Evolutionary conservation across 2,113 vertebrate genomes (phyloP), one percentile per base, ranked within the genome.

Genomic region (Chitala chitala): DNA sequence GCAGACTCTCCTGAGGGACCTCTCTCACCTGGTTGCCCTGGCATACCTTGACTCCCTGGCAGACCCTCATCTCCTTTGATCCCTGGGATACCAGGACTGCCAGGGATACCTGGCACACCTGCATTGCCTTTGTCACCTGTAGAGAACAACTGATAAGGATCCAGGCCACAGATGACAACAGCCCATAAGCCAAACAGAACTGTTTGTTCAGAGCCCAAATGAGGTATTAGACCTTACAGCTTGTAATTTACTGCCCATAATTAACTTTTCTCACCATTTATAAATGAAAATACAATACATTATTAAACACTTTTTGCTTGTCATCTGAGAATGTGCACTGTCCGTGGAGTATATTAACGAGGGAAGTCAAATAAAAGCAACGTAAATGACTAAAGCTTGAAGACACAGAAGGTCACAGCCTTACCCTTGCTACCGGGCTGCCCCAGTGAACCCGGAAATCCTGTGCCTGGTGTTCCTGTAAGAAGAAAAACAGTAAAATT

Each of bases 21-120:
- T 12, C 86, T 90, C 38, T 91, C 79, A 65, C 97, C 97, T 4
- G 88, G 84, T 71, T 76, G 89, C 24, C 97, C 97, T 42, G 87
- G 89, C 0, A 76, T 75, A 7, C 97, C 97, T 0, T 85, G 82
- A 10, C 74, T 72, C 33, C 97, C 97, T 40, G 74, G 7, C 75
- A 87, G 82, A 38, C 97, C 97, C 82, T 89, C 93, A 5, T 98
- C 94, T 9, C 97, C 97, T 89, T 95, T 99, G 73, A 84, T 53
- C 15, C 96, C 97, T 68, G 96, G 93, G 56, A 97, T 82, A 46
- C 97, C 97, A 0, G 95, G 86, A 2, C 81, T 92, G 64, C 97
- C 97, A 7, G 96, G 89, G 58, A 86, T 84, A 66, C 97, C 97
- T 13, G 96, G 94, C 69, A 95, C 86, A 8, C 97, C 96, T 73